Evolutionary conservation across 2,113 vertebrate species (phyloP).

Genomic region (Hoplias malabaricus): DNA sequence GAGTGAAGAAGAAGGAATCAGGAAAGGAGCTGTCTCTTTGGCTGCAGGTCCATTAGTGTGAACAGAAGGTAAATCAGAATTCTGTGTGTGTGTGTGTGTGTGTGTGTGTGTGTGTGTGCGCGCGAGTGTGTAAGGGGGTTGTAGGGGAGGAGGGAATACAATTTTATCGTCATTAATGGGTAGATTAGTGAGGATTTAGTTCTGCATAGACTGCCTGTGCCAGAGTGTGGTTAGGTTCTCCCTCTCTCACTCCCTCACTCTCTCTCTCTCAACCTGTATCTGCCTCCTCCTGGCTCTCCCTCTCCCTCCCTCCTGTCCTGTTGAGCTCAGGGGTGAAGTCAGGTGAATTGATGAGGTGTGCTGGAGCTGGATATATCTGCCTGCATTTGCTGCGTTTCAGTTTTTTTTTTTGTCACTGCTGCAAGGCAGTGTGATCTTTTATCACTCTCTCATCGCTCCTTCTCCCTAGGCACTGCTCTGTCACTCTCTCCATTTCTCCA

Average conservation of each 20-base stretch:
- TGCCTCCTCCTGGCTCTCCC: not conserved
- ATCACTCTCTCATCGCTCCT: slow-evolving; percentile 37
- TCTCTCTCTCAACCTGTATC: slow-evolving; percentile 19
- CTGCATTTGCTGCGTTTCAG: slow-evolving; percentile 35
- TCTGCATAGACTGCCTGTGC: not conserved
- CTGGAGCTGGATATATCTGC: slow-evolving; percentile 43
- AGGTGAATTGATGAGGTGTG: slow-evolving; percentile 40
- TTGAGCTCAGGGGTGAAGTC: slow-evolving; percentile 25
- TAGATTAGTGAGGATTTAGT: not conserved
- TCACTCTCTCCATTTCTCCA: slow-evolving; percentile 5
- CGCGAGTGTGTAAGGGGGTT: not conserved
- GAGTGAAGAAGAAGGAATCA: slow-evolving; percentile 24
- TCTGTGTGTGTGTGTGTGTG: not conserved
- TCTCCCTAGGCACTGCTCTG: slow-evolving; percentile 18
- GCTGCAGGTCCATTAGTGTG: slow-evolving; percentile 18
- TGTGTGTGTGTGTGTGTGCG: no score
- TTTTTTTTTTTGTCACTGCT: slow-evolving; percentile 32
- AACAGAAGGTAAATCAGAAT: slow-evolving; percentile 35
- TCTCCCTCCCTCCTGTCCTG: not conserved
- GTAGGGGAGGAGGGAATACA: not conserved
- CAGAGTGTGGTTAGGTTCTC: not conserved
- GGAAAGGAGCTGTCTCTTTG: slow-evolving; percentile 1
- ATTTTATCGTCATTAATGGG: slow-evolving; percentile 18
- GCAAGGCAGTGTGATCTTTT: slow-evolving; percentile 34
- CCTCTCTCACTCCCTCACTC: not conserved